Evolutionary conservation across 2,797 vertebrate species (phyloP), one percentile per base, ranked within the genome.

Genomic region (Pelochelys cantorii): DNA sequence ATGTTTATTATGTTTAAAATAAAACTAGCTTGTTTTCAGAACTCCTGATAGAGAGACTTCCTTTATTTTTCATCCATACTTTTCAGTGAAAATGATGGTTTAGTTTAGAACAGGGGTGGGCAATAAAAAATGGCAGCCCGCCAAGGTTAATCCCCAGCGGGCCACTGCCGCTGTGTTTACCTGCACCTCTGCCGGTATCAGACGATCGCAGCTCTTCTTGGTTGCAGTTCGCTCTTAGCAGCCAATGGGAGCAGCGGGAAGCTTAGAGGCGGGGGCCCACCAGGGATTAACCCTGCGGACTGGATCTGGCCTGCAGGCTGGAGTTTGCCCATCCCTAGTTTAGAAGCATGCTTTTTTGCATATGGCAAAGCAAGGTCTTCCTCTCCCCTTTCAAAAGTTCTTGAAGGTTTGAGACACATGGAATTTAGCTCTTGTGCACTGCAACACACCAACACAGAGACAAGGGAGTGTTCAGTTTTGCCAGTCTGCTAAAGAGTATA

Each of bases 1-100:
- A 31, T 1, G 7, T 7, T 1, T 0, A 1, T 23, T 34, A 75
- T 7, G 22, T 34, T 37, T 2, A 1, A 78, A 79, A 11, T 87
- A 4, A 52, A 68, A 34, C 0, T 0, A 3, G 52, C 23, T 25
- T 52, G 54, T 71, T 80, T 42, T 37, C 17, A 10, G 54, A 7
- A 29, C 75, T 52, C 81, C 62, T 34, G 1, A 2, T 42, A 5
- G 15, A 37, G 20, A 20, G 18, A 34, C 18, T 34, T 34, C 2
- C 31, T 37, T 84, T 27, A 1, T 59, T 15, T 77, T 34, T 55
- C 48, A 5, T 54, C 3, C 10, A 2, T 0, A 3, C 11, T 1
- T 10, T 54, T 20, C n/a, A 1, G 48, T 71, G 62, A 60, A 56
- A 82, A 54, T 0, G 17, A 23, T 10, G 80, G 62, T 62, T 60